Evolutionary conservation across 2,113 vertebrate species (phyloP).

Genomic region (Myrmecophaga tridactyla): DNA sequence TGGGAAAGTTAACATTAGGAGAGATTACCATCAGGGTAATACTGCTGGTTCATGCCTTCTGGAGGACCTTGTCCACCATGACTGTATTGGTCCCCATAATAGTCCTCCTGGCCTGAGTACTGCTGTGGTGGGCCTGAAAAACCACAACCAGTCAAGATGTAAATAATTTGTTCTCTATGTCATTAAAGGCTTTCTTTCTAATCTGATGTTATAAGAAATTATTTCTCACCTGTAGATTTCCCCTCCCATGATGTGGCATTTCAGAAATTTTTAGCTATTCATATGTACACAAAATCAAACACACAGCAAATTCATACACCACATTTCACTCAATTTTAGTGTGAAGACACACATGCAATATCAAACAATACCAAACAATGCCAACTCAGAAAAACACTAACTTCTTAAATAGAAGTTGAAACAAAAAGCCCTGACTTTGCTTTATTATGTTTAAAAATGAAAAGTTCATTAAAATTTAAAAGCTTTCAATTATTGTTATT

Average conservation of each 20-base stretch:
- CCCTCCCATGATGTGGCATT: constrained; percentile 73
- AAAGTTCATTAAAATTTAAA: constrained; percentile 53
- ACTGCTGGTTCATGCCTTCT: constrained; percentile 96
- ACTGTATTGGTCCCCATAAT: constrained; percentile 99
- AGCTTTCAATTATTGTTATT: constrained; percentile 33
- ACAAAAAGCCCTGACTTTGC: background rate
- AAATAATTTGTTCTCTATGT: constrained; percentile 80
- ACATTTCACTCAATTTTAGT: constrained; percentile 53
- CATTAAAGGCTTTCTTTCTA: constrained; percentile 73
- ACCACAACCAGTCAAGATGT: constrained; percentile 86
- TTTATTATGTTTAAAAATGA: constrained; percentile 38
- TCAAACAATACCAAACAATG: constrained; percentile 54
- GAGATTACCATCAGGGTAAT: constrained; percentile 91
- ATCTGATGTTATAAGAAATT: constrained; percentile 74
- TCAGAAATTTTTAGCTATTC: constrained; percentile 69
- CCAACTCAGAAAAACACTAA: constrained; percentile 50
- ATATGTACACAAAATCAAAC: constrained; percentile 26
- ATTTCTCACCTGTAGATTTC: constrained; percentile 68
- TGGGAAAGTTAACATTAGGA: constrained; percentile 83
- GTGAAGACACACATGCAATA: constrained; percentile 57
- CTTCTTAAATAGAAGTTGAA: constrained; percentile 22
- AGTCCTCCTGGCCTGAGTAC: constrained; percentile 99
- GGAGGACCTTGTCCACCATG: constrained; percentile 97
- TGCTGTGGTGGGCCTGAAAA: constrained; percentile 99
- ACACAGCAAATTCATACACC: constrained; percentile 50